A percentile compares a stretch with the other conserved stretches of the same genome.
Evolutionary conservation across 2,888 invertebrate genomes (phyloP).

Genomic region (Tridacna gigas): DNA sequence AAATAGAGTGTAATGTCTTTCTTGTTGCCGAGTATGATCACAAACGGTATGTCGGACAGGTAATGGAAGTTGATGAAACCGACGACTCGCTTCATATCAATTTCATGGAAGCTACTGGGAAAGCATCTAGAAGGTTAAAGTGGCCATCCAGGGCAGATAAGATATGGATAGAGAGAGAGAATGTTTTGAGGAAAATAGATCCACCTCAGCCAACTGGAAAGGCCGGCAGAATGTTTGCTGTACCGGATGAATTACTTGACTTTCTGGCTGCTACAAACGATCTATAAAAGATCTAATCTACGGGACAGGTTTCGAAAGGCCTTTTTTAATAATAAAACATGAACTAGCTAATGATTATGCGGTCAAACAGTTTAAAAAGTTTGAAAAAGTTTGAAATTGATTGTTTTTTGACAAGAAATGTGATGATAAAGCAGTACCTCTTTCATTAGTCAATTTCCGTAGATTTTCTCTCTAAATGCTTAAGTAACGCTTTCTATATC

Average conservation of each 20-base stretch:
- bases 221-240: conserved; percentile 21
- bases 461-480: too few species aligned
- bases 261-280: not conserved
- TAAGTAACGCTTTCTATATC: too few species aligned
- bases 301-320: not conserved
- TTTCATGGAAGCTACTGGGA: conserved; percentile 37
- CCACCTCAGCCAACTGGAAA: conserved; percentile 20
- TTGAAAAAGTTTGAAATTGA: too few species aligned
- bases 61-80: conserved; percentile 32
- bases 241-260: not conserved
- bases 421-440: too few species aligned
- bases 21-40: conserved; percentile 33
- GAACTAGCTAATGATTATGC: too few species aligned
- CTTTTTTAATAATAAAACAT: too few species aligned
- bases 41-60: conserved; percentile 33
- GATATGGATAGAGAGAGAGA: conserved; percentile 32
- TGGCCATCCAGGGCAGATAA: conserved; percentile 43
- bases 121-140: conserved; percentile 31
- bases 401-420: not conserved
- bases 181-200: conserved; percentile 21
- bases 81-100: conserved; percentile 36
- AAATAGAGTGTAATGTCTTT: conserved; percentile 15
- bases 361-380: too few species aligned
- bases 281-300: not conserved
- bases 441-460: too few species aligned